Evolutionary conservation across 2,797 vertebrate genomes (phyloP).

Genomic region (Allenopithecus nigroviridis): DNA sequence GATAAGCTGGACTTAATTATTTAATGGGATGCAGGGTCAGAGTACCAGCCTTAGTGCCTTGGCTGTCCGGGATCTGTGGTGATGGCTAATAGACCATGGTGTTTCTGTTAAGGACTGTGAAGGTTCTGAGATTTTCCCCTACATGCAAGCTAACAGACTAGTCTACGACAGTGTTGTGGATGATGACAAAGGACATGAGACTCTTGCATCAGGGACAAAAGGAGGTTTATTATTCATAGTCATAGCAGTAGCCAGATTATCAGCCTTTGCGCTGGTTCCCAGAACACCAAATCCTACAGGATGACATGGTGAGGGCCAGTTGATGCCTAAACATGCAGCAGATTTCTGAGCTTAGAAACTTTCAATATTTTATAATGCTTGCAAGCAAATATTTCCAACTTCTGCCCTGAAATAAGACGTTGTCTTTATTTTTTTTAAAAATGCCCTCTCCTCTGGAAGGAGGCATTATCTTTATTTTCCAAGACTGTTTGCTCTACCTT

Average conservation of each 20-base stretch:
- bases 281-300: not conserved
- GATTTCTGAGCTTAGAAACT: not conserved
- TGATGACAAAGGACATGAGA: not conserved
- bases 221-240: not conserved
- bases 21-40: not conserved
- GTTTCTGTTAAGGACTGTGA: not conserved
- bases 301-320: not conserved
- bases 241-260: not conserved
- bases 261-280: not conserved
- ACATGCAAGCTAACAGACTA: not conserved
- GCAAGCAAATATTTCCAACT: not conserved
- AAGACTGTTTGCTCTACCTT: not conserved
- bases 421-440: not conserved
- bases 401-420: not conserved
- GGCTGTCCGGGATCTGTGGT: not conserved
- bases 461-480: not conserved
- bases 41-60: not conserved
- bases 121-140: not conserved
- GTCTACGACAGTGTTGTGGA: not conserved
- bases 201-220: not conserved
- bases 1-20: not conserved
- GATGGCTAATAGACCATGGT: not conserved
- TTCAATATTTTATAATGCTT: not conserved
- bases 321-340: not conserved
- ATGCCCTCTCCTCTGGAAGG: not conserved